A percentile compares a stretch with the other conserved stretches of the same genome.
Conservation (phyloP, 2,797 vertebrate genomes). For the Columba guinea region DNA sequence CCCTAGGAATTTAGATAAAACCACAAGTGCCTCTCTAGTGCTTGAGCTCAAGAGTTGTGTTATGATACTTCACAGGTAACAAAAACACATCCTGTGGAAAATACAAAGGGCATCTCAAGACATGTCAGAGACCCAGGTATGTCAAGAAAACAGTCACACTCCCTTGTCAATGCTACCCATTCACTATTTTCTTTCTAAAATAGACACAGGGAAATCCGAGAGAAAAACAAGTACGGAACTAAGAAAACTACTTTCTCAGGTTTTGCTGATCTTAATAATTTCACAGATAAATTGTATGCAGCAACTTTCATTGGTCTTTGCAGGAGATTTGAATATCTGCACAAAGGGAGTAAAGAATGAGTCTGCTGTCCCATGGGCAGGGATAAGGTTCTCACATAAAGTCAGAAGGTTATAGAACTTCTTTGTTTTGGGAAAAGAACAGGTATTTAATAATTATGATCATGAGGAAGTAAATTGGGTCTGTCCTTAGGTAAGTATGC, state of each 20-base stretch:
- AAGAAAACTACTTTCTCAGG: neutral
- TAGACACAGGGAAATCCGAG: neutral
- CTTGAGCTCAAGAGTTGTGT: neutral
- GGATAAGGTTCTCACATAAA: neutral
- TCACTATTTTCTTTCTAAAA: neutral
- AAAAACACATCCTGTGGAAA: fast-evolving
- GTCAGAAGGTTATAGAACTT: neutral
- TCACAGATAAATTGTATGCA: neutral
- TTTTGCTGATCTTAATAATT: neutral
- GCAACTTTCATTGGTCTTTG: neutral
- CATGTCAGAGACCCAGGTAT: fast-evolving
- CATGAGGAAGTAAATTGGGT: neutral
- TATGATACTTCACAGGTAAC: neutral
- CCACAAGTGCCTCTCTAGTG: fast-evolving
- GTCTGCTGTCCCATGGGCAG: neutral
- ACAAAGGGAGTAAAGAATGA: neutral
- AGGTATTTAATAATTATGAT: neutral
- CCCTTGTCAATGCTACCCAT: fast-evolving
- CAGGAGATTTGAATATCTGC: neutral
- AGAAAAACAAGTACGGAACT: neutral
- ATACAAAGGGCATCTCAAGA: neutral
- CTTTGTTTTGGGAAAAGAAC: neutral
- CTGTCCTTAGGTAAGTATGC: neutral
- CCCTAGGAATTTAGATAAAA: neutral
- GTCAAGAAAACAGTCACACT: neutral